These are phyloP conservation scores for Lampris incognitus DNA, from an alignment of 2,113 vertebrate species.

Conservation along the genomic window DNA sequence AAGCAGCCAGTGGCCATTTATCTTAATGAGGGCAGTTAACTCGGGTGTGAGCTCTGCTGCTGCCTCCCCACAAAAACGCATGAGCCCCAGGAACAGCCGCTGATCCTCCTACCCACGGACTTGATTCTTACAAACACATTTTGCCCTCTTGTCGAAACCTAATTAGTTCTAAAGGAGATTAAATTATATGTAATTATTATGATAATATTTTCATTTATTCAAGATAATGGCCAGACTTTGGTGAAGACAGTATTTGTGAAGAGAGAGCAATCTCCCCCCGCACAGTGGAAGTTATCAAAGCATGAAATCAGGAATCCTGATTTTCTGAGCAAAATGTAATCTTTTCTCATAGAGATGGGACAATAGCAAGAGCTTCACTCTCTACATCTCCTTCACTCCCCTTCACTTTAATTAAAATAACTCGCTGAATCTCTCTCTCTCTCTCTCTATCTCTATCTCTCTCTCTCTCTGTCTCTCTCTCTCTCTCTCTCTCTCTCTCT, in stretches of 20 bases:
- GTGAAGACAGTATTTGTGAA: slow-evolving; percentile 69
- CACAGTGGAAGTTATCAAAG: slow-evolving; percentile 80
- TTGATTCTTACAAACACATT: slow-evolving; percentile 72
- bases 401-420: slow-evolving; percentile 81
- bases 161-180: slow-evolving; percentile 81
- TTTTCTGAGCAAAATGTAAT: slow-evolving; percentile 81
- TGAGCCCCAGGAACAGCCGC: slow-evolving; percentile 30
- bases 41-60: slow-evolving; percentile 55
- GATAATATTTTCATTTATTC: slow-evolving; percentile 83
- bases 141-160: slow-evolving; percentile 72
- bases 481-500: background rate
- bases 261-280: slow-evolving; percentile 71
- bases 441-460: slow-evolving; percentile 7
- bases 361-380: slow-evolving; percentile 78
- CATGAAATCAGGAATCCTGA: slow-evolving; percentile 84
- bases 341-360: slow-evolving; percentile 79
- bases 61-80: slow-evolving; percentile 6
- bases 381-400: slow-evolving; percentile 67
- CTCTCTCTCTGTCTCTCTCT: background rate
- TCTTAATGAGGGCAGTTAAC: slow-evolving; percentile 78
- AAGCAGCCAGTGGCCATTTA: slow-evolving; percentile 70
- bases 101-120: slow-evolving; percentile 47
- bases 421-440: slow-evolving; percentile 59
- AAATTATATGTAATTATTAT: slow-evolving; percentile 83
- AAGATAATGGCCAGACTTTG: slow-evolving; percentile 74